Evolutionary conservation across 1,140 invertebrate species (phyloP).

Genomic region (Nylanderia fulva): DNA sequence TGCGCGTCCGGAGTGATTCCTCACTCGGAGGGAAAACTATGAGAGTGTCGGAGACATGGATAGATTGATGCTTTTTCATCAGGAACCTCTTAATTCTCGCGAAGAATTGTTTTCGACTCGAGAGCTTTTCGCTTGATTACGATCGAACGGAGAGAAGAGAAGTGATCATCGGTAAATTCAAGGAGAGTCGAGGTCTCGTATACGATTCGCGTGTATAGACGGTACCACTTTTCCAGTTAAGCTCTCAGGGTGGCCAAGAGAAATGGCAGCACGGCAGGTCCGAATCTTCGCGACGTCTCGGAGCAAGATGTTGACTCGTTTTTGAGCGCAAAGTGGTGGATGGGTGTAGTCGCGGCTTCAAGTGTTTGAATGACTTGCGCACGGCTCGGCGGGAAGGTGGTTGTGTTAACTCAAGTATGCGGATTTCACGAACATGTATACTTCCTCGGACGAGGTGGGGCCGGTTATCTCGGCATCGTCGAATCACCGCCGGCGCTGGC

Average conservation of each 20-base stretch:
- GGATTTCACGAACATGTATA: conserved; percentile 50
- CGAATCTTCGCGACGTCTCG: conserved; percentile 40
- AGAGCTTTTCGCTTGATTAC: neutral
- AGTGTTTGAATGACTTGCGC: conserved; percentile 57
- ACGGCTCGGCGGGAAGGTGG: conserved; percentile 10
- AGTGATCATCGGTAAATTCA: conserved; percentile 8
- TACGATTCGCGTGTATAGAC: neutral
- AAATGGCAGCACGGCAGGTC: conserved; percentile 50
- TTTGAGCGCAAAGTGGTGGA: conserved; percentile 50
- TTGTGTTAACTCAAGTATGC: conserved; percentile 45
- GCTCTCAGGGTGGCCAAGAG: conserved; percentile 33
- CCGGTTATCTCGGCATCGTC: conserved; percentile 29
- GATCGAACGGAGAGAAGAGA: neutral
- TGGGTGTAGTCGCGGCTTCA: conserved; percentile 38
- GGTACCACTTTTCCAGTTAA: conserved; percentile 31
- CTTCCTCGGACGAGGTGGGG: conserved; percentile 41
- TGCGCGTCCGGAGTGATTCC: conserved; percentile 36
- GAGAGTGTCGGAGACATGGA: neutral
- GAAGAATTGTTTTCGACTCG: neutral
- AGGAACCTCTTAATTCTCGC: neutral
- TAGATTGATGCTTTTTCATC: neutral
- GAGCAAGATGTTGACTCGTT: conserved; percentile 37
- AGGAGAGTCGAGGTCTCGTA: neutral
- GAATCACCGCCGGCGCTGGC: conserved; percentile 41
- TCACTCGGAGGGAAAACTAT: neutral